These are phyloP conservation scores for Orientallactaga bullata DNA, from an alignment of 2,113 vertebrate species.

Conservation along the genomic window DNA sequence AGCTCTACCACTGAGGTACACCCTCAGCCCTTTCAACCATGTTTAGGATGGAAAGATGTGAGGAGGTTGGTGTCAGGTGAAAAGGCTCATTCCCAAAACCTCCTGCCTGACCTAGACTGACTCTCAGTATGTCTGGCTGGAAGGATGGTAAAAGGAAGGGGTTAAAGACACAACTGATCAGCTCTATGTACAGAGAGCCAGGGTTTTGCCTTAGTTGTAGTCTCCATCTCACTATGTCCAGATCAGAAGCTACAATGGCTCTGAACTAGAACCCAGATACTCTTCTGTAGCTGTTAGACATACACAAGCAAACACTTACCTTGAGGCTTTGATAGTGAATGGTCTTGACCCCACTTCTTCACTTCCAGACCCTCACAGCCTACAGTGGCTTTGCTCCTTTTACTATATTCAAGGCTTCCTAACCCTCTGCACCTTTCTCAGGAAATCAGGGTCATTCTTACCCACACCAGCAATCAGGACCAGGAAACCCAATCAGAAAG, in stretches of 20 bases:
- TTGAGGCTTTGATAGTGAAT: not conserved
- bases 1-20: not conserved
- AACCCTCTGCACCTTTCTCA: not conserved
- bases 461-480: conserved; percentile 5
- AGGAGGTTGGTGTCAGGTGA: not conserved
- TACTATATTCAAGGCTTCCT: not conserved
- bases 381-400: not conserved
- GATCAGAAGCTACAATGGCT: not conserved
- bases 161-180: not conserved
- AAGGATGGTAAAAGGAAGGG: not conserved
- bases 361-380: not conserved
- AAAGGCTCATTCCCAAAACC: conserved; percentile 20
- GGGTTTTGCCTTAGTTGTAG: not conserved
- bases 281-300: not conserved
- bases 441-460: conserved; percentile 22
- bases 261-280: not conserved
- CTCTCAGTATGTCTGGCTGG: not conserved
- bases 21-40: not conserved
- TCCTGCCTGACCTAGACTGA: not conserved
- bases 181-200: not conserved
- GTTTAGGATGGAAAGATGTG: not conserved
- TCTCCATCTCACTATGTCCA: not conserved
- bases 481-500: conserved; percentile 47
- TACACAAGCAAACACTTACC: not conserved
- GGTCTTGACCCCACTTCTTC: not conserved